Percentiles rank a stretch among this genome's conserved stretches.
Evolutionary conservation across 2,888 invertebrate species (phyloP).

Genomic region (Tinea semifulvella): DNA sequence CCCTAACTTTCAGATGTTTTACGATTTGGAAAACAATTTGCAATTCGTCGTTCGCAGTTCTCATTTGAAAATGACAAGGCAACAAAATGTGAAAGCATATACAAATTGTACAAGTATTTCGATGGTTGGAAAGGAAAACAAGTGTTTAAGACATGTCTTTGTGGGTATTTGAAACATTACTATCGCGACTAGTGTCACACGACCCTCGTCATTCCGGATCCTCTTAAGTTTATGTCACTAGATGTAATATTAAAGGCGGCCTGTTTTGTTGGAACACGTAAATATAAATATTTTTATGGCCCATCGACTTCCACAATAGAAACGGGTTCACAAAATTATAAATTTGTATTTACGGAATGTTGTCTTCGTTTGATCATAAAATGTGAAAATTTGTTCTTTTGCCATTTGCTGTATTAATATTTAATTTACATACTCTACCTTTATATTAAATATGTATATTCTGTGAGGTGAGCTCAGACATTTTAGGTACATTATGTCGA

Average conservation of each 20-base stretch:
- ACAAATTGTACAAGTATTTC: constrained; percentile 6
- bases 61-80: too few relatives aligned
- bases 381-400: too few relatives aligned
- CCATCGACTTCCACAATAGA: constrained; percentile 3
- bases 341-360: background rate
- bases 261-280: constrained; percentile 11
- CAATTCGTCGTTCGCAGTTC: too few relatives aligned
- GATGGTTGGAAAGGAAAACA: constrained; percentile 10
- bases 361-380: too few relatives aligned
- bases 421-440: too few relatives aligned
- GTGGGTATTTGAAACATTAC: constrained; percentile 31
- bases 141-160: constrained; percentile 20
- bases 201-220: constrained; percentile 49
- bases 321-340: constrained; percentile 1
- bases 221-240: constrained; percentile 38
- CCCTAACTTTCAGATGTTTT: too few relatives aligned
- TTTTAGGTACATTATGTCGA: too few relatives aligned
- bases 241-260: constrained; percentile 12
- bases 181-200: constrained; percentile 32
- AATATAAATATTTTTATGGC: constrained; percentile 9
- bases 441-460: too few relatives aligned
- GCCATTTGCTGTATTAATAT: too few relatives aligned
- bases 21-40: too few relatives aligned
- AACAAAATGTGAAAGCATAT: too few relatives aligned
- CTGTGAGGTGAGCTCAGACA: too few relatives aligned